A percentile compares a stretch with the other conserved stretches of the same genome.
These are phyloP conservation scores for Amazona vittata DNA, from an alignment of 2,113 vertebrate genomes.

Conservation along the genomic window DNA sequence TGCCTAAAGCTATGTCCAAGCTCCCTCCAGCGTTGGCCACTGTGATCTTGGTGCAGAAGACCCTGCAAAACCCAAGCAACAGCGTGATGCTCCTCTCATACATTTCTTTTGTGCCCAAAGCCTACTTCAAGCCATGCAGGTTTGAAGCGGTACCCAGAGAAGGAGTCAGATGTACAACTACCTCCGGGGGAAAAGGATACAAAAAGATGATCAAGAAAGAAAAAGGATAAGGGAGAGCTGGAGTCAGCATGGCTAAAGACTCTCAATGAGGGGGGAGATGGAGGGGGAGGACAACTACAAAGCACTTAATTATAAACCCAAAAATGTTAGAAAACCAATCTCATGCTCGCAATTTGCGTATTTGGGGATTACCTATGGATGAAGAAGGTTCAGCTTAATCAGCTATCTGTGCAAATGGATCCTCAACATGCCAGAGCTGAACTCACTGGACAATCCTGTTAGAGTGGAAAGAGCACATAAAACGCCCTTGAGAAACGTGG, in stretches of 20 bases:
- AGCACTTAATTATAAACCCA: slow-evolving; percentile 32
- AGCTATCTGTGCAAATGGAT: slow-evolving; percentile 37
- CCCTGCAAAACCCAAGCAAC: not conserved
- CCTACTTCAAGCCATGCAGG: not conserved
- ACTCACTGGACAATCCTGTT: slow-evolving; percentile 60
- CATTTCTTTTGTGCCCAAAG: not conserved
- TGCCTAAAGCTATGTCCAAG: not conserved
- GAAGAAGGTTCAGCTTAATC: slow-evolving; percentile 62
- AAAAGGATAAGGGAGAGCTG: not conserved
- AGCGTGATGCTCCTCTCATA: not conserved
- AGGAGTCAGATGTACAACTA: not conserved
- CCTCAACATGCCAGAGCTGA: not conserved
- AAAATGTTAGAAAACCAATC: slow-evolving; percentile 48
- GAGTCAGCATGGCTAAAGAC: not conserved
- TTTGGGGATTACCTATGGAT: slow-evolving; percentile 64
- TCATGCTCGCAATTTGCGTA: slow-evolving; percentile 33
- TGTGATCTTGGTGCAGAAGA: not conserved
- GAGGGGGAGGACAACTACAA: slow-evolving; percentile 19
- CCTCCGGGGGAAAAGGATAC: not conserved
- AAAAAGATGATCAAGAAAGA: not conserved
- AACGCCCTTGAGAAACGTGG: slow-evolving; percentile 59
- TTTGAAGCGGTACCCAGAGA: not conserved
- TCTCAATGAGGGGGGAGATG: not conserved
- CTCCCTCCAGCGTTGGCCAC: not conserved
- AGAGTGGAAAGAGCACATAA: slow-evolving; percentile 57